These are phyloP conservation scores for Struthio camelus DNA, from an alignment of 2,113 vertebrate species.

Conservation along the genomic window DNA sequence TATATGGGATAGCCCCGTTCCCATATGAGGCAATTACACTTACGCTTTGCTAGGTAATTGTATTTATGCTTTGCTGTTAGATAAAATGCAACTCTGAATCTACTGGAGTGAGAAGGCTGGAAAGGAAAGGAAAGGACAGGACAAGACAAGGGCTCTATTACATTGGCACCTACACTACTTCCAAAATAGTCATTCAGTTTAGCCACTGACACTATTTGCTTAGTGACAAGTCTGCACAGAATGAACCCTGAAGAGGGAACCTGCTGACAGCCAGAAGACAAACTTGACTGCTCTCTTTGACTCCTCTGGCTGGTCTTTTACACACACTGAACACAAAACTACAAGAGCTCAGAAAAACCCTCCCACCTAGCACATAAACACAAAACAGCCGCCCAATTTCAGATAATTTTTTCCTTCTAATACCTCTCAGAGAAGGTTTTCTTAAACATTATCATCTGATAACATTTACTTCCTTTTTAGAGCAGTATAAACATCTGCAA, in stretches of 20 bases:
- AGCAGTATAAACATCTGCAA: background rate
- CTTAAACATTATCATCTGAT: background rate
- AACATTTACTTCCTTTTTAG: background rate
- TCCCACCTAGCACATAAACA: background rate
- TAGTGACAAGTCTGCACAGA: background rate
- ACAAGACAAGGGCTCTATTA: background rate
- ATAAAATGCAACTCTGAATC: background rate
- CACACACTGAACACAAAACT: background rate
- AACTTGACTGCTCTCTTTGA: background rate
- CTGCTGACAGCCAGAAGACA: background rate
- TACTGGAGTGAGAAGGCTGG: background rate
- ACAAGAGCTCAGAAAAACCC: background rate
- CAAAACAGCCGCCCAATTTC: background rate
- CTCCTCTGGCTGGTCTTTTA: background rate
- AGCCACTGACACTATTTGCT: background rate
- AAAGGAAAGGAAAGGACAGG: background rate
- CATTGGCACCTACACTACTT: background rate
- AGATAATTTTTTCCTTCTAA: background rate
- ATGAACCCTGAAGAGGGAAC: accelerated
- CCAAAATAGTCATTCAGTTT: background rate
- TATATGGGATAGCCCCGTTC: background rate
- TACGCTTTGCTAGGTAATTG: background rate
- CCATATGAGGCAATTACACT: background rate
- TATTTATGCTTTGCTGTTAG: background rate
- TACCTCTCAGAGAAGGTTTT: background rate